Conservation (phyloP, 2,113 vertebrate species). For the Corythoichthys intestinalis region DNA sequence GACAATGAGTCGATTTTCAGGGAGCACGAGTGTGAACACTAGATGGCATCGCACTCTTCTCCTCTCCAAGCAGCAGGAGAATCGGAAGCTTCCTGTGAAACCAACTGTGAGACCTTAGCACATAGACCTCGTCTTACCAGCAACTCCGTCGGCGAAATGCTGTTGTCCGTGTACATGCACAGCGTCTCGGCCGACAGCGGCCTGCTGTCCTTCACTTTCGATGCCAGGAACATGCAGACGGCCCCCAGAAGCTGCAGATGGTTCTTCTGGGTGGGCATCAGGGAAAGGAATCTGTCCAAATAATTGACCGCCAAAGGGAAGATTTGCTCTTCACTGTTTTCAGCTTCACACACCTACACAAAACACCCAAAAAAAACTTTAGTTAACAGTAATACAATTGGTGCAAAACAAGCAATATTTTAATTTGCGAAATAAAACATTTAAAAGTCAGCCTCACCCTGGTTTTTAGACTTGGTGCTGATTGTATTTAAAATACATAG, state of each 20-base stretch:
- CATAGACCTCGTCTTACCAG: slow-evolving; percentile 79
- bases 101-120: slow-evolving; percentile 33
- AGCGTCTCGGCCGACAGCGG: slow-evolving; percentile 88
- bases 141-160: slow-evolving; percentile 85
- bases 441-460: slow-evolving; percentile 58
- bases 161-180: slow-evolving; percentile 94
- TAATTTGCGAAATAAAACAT: slow-evolving; percentile 6
- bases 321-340: slow-evolving; percentile 88
- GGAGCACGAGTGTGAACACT: slow-evolving; percentile 51
- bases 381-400: neutral
- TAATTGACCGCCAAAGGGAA: slow-evolving; percentile 96
- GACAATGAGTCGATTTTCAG: neutral
- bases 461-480: slow-evolving; percentile 70
- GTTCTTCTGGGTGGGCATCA: slow-evolving; percentile 82
- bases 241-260: slow-evolving; percentile 89
- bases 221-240: slow-evolving; percentile 92
- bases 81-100: slow-evolving; percentile 55
- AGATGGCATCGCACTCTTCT: slow-evolving; percentile 71
- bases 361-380: neutral
- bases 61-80: slow-evolving; percentile 27
- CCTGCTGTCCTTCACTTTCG: slow-evolving; percentile 89
- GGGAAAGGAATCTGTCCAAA: slow-evolving; percentile 91
- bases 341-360: slow-evolving; percentile 88
- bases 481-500: neutral
- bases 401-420: neutral